Base-by-base conservation (phyloP, 2,113 vertebrate genomes). In the Percopsis transmontana region DNA sequence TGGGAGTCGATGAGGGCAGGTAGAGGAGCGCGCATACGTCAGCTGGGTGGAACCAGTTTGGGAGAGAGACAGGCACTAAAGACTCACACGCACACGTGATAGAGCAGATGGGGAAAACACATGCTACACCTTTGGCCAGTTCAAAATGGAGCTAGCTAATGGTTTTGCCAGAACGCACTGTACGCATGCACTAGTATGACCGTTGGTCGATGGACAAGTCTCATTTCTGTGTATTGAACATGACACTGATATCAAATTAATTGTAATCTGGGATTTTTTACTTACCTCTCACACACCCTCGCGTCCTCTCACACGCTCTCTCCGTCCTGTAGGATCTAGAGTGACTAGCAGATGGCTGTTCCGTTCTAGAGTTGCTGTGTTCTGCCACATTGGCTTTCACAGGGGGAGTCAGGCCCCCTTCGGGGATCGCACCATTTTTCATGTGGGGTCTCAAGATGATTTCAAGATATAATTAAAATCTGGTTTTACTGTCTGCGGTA, bases 41-140 rank as follows among this genome's bases (percentile, higher is more conserved):
- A 21, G 27, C 38, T 57, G 62, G 21, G 27, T 19, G 15, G 24
- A 6, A 2, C 23, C 42, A 33, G 52, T 66, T 42, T 41, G 40
- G 12, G 16, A 23, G 48, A 44, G n/a, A 48, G 45, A n/a, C 51
- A 23, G 20, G n/a, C 11, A 12, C 51, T 12, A 21, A 53, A 58
- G 3, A 24, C 8, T 33, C 27, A 44, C 33, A 7, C 55, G 58
- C 54, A 48, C 50, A 50, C 27, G 27, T 68, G 56, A 66, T 50
- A 23, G 53, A 47, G 62, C 66, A 76, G 60, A 71, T 68, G 56
- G 64, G 48, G 54, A 48, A 45, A 39, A 41, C 79, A 70, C 68
- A 62, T 76, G 76, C 55, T 63, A 76, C 51, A 56, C 61, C 65
- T 80, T 67, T 68, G 56, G 62, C 47, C 58, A 3, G 45, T 69